phyloP scores from a whole-genome alignment of 2,888 invertebrate genomes.

The Oeneis ivallda region DNA sequence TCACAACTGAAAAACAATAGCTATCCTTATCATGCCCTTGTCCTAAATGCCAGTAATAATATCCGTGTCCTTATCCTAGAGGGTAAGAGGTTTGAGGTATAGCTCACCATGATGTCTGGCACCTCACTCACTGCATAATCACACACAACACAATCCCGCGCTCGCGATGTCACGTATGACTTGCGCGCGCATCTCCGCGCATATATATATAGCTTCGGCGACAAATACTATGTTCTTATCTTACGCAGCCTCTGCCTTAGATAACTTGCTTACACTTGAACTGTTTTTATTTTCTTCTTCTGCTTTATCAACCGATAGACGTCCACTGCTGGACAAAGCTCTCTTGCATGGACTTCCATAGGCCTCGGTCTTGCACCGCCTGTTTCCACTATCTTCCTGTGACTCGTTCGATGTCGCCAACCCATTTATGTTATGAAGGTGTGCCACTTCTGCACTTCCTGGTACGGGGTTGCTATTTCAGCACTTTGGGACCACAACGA shows the following conservation, averaged over 20 bases:
- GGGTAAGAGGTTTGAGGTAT: constrained; percentile 7
- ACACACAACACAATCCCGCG: constrained; percentile 42
- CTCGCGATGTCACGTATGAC: constrained; percentile 42
- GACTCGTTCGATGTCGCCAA: no score
- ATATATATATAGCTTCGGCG: constrained; percentile 46
- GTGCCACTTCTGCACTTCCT: no score
- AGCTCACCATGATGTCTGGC: constrained; percentile 44
- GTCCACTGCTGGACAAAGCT: no score
- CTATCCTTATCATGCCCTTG: background rate
- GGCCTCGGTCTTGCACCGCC: no score
- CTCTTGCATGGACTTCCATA: no score
- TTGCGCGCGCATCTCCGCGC: constrained; percentile 40
- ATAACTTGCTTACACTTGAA: constrained; percentile 1
- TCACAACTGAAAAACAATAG: background rate
- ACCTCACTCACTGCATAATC: constrained; percentile 48
- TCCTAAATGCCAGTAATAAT: background rate
- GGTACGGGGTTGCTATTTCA: no score
- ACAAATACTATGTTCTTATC: constrained; percentile 29
- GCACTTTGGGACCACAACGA: no score
- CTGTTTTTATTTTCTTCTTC: background rate
- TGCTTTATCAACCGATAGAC: no score
- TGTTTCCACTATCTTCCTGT: no score
- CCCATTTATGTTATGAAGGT: no score
- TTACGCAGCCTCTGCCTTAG: constrained; percentile 17
- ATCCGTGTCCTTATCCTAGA: background rate